These are phyloP conservation scores for Metellina segmentata DNA, from an alignment of 2,888 invertebrate species.

Conservation along the genomic window DNA sequence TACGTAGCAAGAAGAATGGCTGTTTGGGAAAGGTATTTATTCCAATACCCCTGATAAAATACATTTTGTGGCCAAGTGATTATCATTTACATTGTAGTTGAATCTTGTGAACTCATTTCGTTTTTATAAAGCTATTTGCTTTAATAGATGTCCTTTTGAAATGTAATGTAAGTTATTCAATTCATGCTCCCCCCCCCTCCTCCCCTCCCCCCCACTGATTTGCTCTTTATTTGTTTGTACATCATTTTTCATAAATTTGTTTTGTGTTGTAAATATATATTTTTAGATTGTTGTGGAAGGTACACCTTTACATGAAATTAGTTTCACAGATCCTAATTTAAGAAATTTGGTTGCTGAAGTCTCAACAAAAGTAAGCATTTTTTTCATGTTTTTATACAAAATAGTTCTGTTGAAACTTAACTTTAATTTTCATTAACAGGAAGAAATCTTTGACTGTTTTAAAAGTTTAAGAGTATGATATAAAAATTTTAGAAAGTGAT, in stretches of 20 bases:
- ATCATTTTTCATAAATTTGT: constrained; percentile 24
- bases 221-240: constrained; percentile 81
- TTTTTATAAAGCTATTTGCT: too few relatives aligned
- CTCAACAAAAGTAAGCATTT: constrained; percentile 86
- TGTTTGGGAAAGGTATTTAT: constrained; percentile 86
- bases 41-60: background rate
- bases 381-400: constrained; percentile 4
- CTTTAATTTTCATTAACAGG: background rate
- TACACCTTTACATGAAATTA: constrained; percentile 78
- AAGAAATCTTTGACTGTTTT: background rate
- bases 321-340: constrained; percentile 90
- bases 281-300: constrained; percentile 65
- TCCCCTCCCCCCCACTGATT: too few relatives aligned
- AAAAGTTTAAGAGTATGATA: background rate
- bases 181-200: too few relatives aligned
- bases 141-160: too few relatives aligned
- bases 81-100: too few relatives aligned
- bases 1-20: constrained; percentile 93
- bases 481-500: too few relatives aligned
- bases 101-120: too few relatives aligned
- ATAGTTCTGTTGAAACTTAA: background rate
- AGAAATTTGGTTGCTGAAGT: constrained; percentile 95
- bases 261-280: constrained; percentile 79
- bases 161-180: too few relatives aligned
- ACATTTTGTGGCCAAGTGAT: too few relatives aligned